Evolutionary conservation across 2,797 vertebrate genomes (phyloP).

Genomic region (Pygocentrus nattereri): DNA sequence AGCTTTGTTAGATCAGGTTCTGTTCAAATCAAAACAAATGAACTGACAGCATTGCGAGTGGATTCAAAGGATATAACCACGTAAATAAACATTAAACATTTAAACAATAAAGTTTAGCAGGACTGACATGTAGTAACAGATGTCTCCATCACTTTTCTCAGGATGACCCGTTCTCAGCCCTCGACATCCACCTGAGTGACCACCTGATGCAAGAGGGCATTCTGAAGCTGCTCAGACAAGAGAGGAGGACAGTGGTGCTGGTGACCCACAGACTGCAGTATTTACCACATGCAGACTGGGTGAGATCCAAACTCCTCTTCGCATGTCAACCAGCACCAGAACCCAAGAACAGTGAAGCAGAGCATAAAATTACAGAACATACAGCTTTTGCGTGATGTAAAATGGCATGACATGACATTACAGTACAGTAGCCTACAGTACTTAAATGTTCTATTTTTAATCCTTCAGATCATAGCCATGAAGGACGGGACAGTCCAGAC

Average conservation of each 20-base stretch:
- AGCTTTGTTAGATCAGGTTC: too few species aligned
- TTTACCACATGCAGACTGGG: conserved; percentile 96
- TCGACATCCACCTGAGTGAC: conserved; percentile 97
- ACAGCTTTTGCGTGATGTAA: neutral
- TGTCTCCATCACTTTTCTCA: conserved; percentile 59
- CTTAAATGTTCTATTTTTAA: neutral
- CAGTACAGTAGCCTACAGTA: neutral
- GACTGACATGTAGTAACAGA: neutral
- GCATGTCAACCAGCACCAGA: neutral
- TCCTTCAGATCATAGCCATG: conserved; percentile 93
- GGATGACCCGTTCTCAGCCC: conserved; percentile 97
- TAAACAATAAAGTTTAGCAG: neutral
- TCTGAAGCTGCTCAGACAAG: conserved; percentile 90
- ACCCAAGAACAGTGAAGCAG: neutral
- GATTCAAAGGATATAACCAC: too few species aligned
- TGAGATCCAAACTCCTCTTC: conserved; percentile 66
- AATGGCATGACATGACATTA: neutral
- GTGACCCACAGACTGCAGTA: conserved; percentile 99
- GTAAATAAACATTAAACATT: too few species aligned
- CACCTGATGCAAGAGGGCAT: conserved; percentile 98
- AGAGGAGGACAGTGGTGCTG: conserved; percentile 92
- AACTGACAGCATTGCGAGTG: too few species aligned
- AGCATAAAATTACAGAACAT: neutral
- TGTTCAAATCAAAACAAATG: too few species aligned
- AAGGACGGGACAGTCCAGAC: conserved; percentile 95